These are phyloP conservation scores for Dendrolimus punctatus DNA, from an alignment of 1,140 invertebrate genomes.

Conservation along the genomic window DNA sequence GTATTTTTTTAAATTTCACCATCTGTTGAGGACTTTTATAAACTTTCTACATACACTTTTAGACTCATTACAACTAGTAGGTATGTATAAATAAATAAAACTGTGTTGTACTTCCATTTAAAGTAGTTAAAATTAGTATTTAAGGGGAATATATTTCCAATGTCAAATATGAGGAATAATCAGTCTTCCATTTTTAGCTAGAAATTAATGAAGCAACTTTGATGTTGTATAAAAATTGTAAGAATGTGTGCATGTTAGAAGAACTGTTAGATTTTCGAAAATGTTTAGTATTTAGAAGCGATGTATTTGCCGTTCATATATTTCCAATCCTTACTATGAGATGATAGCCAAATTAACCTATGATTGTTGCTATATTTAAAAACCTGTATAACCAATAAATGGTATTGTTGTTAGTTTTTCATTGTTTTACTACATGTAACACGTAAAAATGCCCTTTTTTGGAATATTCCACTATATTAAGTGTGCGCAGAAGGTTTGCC, in stretches of 20 bases:
- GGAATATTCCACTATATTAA: too few species aligned
- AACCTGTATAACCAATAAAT: constrained; percentile 66
- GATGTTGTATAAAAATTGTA: constrained; percentile 7
- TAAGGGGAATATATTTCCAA: constrained; percentile 47
- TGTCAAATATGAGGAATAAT: constrained; percentile 33
- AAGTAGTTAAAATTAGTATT: background rate
- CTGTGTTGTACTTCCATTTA: background rate
- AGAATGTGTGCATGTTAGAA: constrained; percentile 19
- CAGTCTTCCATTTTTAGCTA: constrained; percentile 40
- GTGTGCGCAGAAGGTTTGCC: too few species aligned
- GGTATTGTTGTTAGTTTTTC: constrained; percentile 61
- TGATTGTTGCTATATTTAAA: constrained; percentile 61
- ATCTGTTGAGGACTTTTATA: too few species aligned
- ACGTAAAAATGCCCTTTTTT: too few species aligned
- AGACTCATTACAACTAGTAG: too few species aligned
- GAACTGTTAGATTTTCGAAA: constrained; percentile 29
- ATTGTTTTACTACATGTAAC: constrained; percentile 21
- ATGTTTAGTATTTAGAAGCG: constrained; percentile 47
- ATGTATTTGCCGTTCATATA: constrained; percentile 28
- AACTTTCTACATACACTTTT: too few species aligned
- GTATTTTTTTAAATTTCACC: too few species aligned
- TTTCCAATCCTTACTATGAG: constrained; percentile 40
- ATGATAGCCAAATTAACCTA: constrained; percentile 43
- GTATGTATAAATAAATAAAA: constrained; percentile 8
- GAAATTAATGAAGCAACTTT: constrained; percentile 10